Evolutionary conservation across 2,113 vertebrate species (phyloP).

Genomic region (Acanthisitta chloris): DNA sequence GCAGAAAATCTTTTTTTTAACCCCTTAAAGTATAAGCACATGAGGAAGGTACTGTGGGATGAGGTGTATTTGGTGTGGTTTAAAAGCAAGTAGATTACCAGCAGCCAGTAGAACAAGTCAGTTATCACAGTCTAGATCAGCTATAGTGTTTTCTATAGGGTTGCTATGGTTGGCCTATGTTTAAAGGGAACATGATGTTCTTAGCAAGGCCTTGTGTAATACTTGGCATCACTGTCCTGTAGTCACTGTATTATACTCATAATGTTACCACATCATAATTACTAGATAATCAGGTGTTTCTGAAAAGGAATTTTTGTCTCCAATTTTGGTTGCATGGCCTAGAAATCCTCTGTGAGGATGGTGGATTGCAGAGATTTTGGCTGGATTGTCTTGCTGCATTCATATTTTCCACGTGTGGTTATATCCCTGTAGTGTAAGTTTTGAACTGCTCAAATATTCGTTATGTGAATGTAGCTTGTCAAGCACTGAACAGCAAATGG

Average conservation of each 20-base stretch:
- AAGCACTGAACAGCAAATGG: neutral
- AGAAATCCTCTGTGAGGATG: neutral
- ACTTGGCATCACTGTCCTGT: neutral
- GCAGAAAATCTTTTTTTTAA: neutral
- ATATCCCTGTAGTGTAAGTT: neutral
- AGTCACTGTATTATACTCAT: neutral
- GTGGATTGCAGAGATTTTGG: neutral
- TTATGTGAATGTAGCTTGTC: neutral
- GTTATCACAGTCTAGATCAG: constrained; percentile 30
- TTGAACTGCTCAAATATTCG: neutral
- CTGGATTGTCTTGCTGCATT: neutral
- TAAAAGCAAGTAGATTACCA: neutral
- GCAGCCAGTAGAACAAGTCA: constrained; percentile 18
- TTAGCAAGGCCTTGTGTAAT: constrained; percentile 20
- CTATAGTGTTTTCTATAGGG: constrained; percentile 1
- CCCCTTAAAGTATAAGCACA: neutral
- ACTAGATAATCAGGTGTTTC: constrained; percentile 7
- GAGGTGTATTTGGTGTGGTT: neutral
- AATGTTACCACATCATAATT: constrained; percentile 32
- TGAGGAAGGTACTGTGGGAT: neutral
- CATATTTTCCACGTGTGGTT: neutral
- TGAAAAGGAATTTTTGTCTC: constrained; percentile 24
- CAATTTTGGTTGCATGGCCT: neutral
- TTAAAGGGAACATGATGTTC: constrained; percentile 34
- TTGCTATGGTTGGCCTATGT: neutral